A percentile compares a stretch with the other conserved stretches of the same genome.
These are phyloP conservation scores for Andrena hattorfiana DNA, from an alignment of 2,888 invertebrate genomes.

Conservation along the genomic window DNA sequence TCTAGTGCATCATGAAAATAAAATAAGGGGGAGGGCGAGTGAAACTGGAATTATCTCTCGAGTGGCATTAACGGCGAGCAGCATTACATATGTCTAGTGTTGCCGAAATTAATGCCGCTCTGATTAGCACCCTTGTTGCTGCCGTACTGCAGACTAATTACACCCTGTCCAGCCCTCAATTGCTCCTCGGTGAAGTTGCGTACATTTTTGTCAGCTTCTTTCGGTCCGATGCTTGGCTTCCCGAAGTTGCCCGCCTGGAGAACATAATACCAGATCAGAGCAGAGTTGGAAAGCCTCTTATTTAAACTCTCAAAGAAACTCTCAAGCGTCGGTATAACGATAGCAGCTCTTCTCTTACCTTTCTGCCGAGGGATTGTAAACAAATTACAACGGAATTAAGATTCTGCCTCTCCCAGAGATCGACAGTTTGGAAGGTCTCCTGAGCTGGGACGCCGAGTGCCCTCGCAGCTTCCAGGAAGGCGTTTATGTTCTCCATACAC, in stretches of 20 bases:
- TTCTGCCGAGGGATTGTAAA: slow-evolving; percentile 96
- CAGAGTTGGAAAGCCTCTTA: background rate
- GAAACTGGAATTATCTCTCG: slow-evolving; percentile 40
- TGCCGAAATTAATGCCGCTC: slow-evolving; percentile 98
- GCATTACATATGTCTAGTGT: slow-evolving; percentile 97
- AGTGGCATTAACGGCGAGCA: background rate
- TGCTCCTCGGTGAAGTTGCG: slow-evolving; percentile 98
- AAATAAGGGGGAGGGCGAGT: slow-evolving; percentile 48
- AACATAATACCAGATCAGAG: background rate
- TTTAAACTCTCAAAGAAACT: background rate
- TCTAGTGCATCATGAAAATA: slow-evolving; percentile 60
- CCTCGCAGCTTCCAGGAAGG: slow-evolving; percentile 94
- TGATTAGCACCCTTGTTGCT: slow-evolving; percentile 99
- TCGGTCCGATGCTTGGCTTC: slow-evolving; percentile 96
- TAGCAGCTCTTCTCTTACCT: slow-evolving; percentile 87
- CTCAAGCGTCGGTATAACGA: too few relatives aligned
- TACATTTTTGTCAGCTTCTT: slow-evolving; percentile 98
- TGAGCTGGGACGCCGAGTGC: slow-evolving; percentile 96
- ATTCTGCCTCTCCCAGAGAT: slow-evolving; percentile 98
- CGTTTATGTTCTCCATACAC: slow-evolving; percentile 99
- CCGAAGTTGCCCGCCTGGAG: slow-evolving; percentile 91
- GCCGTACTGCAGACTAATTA: slow-evolving; percentile 98
- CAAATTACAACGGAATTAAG: slow-evolving; percentile 98
- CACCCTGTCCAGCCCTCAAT: slow-evolving; percentile 95
- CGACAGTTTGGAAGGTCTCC: slow-evolving; percentile 98